phyloP scores from a whole-genome alignment of 1,140 invertebrate species.

The Diorhabda carinulata region DNA sequence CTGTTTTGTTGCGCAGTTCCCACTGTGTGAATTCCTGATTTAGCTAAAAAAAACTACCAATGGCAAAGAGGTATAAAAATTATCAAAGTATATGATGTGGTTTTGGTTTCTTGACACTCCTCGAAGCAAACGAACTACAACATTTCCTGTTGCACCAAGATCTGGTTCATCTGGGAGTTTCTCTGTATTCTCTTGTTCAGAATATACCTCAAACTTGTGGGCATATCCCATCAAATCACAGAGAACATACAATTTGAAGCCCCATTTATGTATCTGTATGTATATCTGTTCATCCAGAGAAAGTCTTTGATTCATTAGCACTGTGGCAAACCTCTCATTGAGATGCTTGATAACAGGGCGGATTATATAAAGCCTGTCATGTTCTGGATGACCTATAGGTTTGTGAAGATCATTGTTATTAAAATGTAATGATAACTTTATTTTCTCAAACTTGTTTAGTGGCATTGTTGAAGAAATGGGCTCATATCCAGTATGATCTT shows the following conservation, averaged over 20 bases:
- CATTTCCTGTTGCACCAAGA: no score
- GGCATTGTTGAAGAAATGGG: no score
- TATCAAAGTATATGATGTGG: no score
- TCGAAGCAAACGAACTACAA: no score
- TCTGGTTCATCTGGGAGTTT: no score
- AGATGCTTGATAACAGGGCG: not conserved
- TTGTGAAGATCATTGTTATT: not conserved
- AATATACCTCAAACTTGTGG: constrained; percentile 49
- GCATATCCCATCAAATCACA: constrained; percentile 43
- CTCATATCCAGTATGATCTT: no score
- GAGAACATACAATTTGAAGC: constrained; percentile 48
- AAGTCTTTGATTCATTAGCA: constrained; percentile 39
- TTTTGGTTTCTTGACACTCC: no score
- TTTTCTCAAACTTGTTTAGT: not conserved
- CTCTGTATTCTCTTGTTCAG: constrained; percentile 40
- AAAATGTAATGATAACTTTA: not conserved
- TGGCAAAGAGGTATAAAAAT: no score
- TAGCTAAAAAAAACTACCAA: no score
- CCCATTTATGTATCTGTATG: constrained; percentile 44
- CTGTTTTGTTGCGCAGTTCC: no score
- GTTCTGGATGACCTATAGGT: not conserved
- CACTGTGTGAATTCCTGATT: no score
- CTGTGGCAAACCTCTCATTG: not conserved
- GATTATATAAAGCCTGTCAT: not conserved
- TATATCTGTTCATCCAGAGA: constrained; percentile 47